These are phyloP conservation scores for Meta bourneti DNA, from an alignment of 2,888 invertebrate species.

Conservation along the genomic window DNA sequence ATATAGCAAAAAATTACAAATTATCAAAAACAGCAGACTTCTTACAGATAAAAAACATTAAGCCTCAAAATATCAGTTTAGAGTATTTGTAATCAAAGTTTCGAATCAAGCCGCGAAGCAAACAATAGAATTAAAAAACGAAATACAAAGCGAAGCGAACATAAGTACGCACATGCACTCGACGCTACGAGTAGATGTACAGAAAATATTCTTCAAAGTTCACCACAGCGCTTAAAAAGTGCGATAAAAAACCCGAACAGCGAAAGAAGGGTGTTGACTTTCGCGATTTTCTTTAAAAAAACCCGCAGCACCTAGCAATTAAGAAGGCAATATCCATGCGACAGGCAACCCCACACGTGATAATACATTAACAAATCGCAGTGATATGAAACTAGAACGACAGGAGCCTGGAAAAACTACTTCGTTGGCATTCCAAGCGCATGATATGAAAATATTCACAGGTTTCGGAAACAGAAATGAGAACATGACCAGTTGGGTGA, in stretches of 20 bases:
- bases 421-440: constrained; percentile 34
- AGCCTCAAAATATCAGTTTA: too few relatives aligned
- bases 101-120: too few relatives aligned
- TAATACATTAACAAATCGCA: background rate
- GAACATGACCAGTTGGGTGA: constrained; percentile 1
- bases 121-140: too few relatives aligned
- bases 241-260: background rate
- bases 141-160: too few relatives aligned
- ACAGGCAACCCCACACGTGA: constrained; percentile 16
- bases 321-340: constrained; percentile 32
- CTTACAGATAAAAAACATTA: too few relatives aligned
- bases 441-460: constrained; percentile 24
- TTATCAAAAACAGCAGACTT: too few relatives aligned
- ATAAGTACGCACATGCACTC: too few relatives aligned
- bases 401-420: constrained; percentile 26
- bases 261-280: constrained; percentile 38
- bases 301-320: background rate
- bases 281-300: background rate
- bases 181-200: background rate
- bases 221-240: background rate
- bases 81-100: too few relatives aligned
- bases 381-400: constrained; percentile 39
- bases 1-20: too few relatives aligned
- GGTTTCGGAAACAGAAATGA: constrained; percentile 16
- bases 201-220: background rate